Base-by-base conservation (phyloP, 2,888 invertebrate species). In the Noctuana brunneofusca region DNA sequence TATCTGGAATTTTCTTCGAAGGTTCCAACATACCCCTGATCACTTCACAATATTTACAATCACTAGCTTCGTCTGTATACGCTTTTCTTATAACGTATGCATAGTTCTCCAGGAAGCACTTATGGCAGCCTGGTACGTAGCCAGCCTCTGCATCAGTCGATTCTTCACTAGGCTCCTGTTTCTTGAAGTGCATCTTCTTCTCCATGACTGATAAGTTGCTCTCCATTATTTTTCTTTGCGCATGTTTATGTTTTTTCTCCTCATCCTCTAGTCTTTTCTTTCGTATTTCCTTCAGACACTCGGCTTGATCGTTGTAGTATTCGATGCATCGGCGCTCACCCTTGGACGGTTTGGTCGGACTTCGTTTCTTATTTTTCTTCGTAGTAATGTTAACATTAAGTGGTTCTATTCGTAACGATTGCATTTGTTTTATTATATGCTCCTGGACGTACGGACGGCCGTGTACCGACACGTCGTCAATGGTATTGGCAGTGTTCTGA, bases 271-370 rank as follows among this genome's bases (percentile, higher is more conserved):
- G 68, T 63, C 82, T 88, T 66, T 79, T 86, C 65, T 82, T 78
- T 30, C 84, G 75, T 68, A 89, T 89, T 68, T 93, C 92, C 74
- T 93, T 92, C 53, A 94, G 80, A 69, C 93, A 93, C 69, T 94
- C 93, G 56, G 92, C 93, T 78, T 93, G 93, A 68, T 93, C 94
- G 78, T 94, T 94, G 78, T 94, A 94, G 69, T 94, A 94, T 77
- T 94, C 94, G 30, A 93, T 87, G 68, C 87, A 88, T 66, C 80
- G 75, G 53, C 81, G 81, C 48, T 85, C 84, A 46, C 70, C 78
- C 66, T 87, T 89, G 77, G 87, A 84, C 76, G 87, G 83, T 67
- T 88, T 89, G 0, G 83, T 84, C 12, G 89, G 89, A 73, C 88
- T 89, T 67, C 80, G 78, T 71, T 85, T 87, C 60, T 79, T 86